Percentiles rank a stretch among this genome's conserved stretches.
phyloP scores from a whole-genome alignment of 2,113 vertebrate species.

The Megalops atlanticus region DNA sequence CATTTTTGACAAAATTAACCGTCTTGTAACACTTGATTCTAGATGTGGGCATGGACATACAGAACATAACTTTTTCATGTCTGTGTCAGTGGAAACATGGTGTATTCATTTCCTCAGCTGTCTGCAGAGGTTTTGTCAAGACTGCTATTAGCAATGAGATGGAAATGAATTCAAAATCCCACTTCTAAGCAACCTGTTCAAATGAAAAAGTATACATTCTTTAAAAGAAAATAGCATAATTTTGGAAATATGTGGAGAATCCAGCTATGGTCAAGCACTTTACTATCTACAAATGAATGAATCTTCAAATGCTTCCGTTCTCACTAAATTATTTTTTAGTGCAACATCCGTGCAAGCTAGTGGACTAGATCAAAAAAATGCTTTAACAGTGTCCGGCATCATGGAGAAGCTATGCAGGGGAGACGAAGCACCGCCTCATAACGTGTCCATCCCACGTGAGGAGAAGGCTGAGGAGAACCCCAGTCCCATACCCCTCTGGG shows the following conservation, averaged over 20 bases:
- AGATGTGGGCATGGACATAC: too few relatives aligned
- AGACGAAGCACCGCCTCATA: slow-evolving; percentile 65
- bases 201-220: too few relatives aligned
- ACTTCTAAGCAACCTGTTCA: too few relatives aligned
- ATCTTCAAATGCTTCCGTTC: slow-evolving; percentile 68
- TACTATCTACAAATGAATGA: slow-evolving; percentile 86
- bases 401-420: slow-evolving; percentile 30
- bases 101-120: too few relatives aligned
- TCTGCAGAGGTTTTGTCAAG: too few relatives aligned
- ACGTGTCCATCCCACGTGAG: slow-evolving; percentile 89
- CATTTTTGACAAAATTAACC: background rate
- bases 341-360: slow-evolving; percentile 94
- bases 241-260: slow-evolving; percentile 71
- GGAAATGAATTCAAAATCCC: too few relatives aligned
- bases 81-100: too few relatives aligned
- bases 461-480: slow-evolving; percentile 93
- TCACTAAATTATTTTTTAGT: slow-evolving; percentile 93
- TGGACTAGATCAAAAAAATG: slow-evolving; percentile 71
- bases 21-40: background rate
- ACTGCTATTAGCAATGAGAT: too few relatives aligned
- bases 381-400: slow-evolving; percentile 64
- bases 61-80: too few relatives aligned
- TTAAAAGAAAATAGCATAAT: slow-evolving; percentile 31
- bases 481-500: slow-evolving; percentile 94
- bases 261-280: slow-evolving; percentile 83